Evolutionary conservation across 2,797 vertebrate species (phyloP).

Genomic region (Sparus aurata): DNA sequence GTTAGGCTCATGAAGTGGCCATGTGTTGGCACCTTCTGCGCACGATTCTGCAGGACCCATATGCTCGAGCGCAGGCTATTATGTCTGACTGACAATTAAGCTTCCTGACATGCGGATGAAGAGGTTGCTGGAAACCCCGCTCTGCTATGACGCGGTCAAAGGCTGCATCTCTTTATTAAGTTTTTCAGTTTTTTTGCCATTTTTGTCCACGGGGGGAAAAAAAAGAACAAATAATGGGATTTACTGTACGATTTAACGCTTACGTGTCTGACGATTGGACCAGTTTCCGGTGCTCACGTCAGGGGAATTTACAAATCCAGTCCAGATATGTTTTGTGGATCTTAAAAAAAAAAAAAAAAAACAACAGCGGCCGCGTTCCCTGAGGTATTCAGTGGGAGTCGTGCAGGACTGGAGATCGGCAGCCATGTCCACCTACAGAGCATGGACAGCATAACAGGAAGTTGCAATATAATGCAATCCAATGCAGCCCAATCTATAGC

Average conservation of each 20-base stretch:
- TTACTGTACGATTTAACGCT: background rate
- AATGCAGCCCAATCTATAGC: background rate
- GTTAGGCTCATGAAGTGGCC: slow-evolving; percentile 42
- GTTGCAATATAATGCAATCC: slow-evolving; percentile 11
- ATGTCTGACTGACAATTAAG: slow-evolving; percentile 55
- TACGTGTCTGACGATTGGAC: slow-evolving; percentile 6
- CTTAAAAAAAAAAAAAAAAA: background rate
- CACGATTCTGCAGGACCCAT: slow-evolving; percentile 26
- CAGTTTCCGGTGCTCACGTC: slow-evolving; percentile 16
- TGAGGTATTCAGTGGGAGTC: slow-evolving; percentile 24
- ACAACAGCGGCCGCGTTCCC: background rate
- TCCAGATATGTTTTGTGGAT: slow-evolving; percentile 22
- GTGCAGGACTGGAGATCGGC: slow-evolving; percentile 15
- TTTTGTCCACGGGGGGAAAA: background rate
- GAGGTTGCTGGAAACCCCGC: slow-evolving; percentile 2
- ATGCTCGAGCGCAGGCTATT: slow-evolving; percentile 27
- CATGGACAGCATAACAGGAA: slow-evolving; percentile 15
- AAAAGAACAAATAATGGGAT: background rate
- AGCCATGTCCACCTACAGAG: slow-evolving; percentile 40
- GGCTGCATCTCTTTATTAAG: background rate
- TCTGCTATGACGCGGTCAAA: background rate
- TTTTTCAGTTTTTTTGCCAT: background rate
- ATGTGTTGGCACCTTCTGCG: slow-evolving; percentile 56
- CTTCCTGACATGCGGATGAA: slow-evolving; percentile 12
- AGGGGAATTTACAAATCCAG: slow-evolving; percentile 29